A percentile compares a stretch with the other conserved stretches of the same genome.
These are phyloP conservation scores for Ovibos moschatus DNA, from an alignment of 2,113 vertebrate species.

Conservation along the genomic window DNA sequence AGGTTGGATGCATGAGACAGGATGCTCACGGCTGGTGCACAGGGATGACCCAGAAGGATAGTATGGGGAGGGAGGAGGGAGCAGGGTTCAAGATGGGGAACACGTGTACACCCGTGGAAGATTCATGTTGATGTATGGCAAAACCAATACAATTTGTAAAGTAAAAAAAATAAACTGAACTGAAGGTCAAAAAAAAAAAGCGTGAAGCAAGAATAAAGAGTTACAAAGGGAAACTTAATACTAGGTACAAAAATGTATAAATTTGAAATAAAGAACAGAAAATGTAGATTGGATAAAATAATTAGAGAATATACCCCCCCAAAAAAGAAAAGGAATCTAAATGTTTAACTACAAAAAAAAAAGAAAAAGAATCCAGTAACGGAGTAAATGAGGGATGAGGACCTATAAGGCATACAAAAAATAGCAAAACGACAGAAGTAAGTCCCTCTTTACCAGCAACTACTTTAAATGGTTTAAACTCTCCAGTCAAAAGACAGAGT, in stretches of 20 bases:
- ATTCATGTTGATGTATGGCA: too few relatives aligned
- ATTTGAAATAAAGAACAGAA: background rate
- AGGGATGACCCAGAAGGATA: too few relatives aligned
- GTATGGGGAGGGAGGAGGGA: too few relatives aligned
- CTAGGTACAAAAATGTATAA: background rate
- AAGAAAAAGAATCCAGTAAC: background rate
- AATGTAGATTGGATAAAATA: background rate
- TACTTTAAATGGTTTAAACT: background rate
- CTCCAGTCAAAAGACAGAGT: background rate
- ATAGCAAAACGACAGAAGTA: background rate
- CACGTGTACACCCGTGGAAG: too few relatives aligned
- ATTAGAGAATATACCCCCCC: background rate
- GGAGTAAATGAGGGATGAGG: background rate
- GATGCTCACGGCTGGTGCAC: too few relatives aligned
- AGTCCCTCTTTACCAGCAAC: background rate
- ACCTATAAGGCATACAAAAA: background rate
- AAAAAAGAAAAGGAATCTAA: background rate
- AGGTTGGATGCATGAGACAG: too few relatives aligned
- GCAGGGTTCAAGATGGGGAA: too few relatives aligned
- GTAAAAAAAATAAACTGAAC: too few relatives aligned
- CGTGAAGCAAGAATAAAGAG: background rate
- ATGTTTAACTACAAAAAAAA: background rate
- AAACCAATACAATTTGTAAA: too few relatives aligned
- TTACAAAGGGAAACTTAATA: background rate
- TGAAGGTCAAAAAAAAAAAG: background rate